phyloP scores from a whole-genome alignment of 35 echinoderm and acorn worm genomes.

The Heliocidaris erythrogramma region DNA sequence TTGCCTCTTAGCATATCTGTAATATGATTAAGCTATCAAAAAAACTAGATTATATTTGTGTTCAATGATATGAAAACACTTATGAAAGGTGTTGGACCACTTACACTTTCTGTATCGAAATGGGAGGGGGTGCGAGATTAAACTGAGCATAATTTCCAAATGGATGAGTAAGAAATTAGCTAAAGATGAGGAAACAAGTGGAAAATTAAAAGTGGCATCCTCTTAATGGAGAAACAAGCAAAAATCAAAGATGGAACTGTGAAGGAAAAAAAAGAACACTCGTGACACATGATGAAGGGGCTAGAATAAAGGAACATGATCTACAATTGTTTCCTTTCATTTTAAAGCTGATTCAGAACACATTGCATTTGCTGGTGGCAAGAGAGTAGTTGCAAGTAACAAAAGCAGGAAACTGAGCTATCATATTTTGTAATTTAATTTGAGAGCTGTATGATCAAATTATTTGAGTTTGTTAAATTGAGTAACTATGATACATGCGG shows the following conservation, averaged over 20 bases:
- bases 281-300: neutral
- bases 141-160: neutral
- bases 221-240: neutral
- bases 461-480: neutral
- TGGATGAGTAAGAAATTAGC: neutral
- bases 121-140: neutral
- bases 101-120: neutral
- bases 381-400: neutral
- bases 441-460: neutral
- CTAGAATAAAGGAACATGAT: neutral
- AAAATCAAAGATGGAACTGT: neutral
- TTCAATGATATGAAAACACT: neutral
- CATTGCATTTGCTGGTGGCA: neutral
- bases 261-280: neutral
- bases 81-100: neutral
- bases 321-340: neutral
- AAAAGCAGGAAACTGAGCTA: neutral
- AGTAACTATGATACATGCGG: neutral
- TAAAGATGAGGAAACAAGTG: neutral
- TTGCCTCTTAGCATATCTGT: too few relatives aligned
- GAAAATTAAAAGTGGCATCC: neutral
- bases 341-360: neutral
- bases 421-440: slow-evolving; percentile 6
- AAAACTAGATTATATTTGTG: too few relatives aligned
- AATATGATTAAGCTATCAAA: too few relatives aligned